phyloP scores from a whole-genome alignment of 2,113 vertebrate genomes.

The Condylura cristata region DNA sequence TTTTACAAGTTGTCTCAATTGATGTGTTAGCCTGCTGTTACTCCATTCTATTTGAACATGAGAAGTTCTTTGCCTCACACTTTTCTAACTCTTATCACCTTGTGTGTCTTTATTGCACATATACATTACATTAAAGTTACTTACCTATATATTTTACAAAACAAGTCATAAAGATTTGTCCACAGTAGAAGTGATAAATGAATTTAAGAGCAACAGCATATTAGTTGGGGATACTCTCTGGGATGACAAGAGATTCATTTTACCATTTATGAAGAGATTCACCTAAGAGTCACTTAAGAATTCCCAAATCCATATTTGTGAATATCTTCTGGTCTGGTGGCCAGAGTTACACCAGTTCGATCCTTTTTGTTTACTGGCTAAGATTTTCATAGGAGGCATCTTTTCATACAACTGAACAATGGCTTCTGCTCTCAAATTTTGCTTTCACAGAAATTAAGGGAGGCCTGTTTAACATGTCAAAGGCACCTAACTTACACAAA shows the following conservation, averaged over 20 bases:
- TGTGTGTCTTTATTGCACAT: background rate
- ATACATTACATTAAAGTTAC: background rate
- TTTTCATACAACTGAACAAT: background rate
- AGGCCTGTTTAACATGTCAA: background rate
- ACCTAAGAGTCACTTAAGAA: background rate
- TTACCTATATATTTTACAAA: background rate
- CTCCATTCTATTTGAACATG: background rate
- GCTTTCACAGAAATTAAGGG: background rate
- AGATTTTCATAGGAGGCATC: background rate
- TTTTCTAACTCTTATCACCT: background rate
- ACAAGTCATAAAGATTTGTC: background rate
- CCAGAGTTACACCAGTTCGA: background rate
- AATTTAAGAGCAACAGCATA: background rate
- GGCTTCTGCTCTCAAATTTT: conserved; percentile 32
- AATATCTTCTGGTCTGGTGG: conserved; percentile 23
- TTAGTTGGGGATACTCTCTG: background rate
- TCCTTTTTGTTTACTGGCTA: background rate
- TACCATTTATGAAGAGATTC: background rate
- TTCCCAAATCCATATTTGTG: background rate
- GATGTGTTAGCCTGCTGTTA: background rate
- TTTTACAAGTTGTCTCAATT: background rate
- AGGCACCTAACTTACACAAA: background rate
- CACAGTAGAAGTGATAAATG: background rate
- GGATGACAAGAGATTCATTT: background rate
- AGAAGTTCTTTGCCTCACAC: background rate